phyloP scores from a whole-genome alignment of 1,140 invertebrate species.

The Drosophila rufa region DNA sequence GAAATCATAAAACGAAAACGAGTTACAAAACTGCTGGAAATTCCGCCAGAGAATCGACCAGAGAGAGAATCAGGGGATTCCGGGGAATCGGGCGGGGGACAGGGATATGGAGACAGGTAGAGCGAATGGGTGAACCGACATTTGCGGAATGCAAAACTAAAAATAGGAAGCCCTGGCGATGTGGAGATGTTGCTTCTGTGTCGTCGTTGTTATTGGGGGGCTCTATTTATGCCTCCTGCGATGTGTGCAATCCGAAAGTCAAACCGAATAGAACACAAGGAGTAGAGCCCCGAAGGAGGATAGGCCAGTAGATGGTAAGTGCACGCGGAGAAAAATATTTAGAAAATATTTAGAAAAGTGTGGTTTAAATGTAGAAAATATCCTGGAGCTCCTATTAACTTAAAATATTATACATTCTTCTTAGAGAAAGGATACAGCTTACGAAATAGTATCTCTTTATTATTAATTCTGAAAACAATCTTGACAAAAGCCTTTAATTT shows the following conservation, averaged over 20 bases:
- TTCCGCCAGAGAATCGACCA: conserved; percentile 49
- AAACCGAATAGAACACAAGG: conserved; percentile 41
- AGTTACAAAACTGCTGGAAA: conserved; percentile 79
- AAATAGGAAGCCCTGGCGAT: conserved; percentile 51
- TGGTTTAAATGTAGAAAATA: neutral
- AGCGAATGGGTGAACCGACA: conserved; percentile 53
- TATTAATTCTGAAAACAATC: too few relatives aligned
- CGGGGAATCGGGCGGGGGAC: neutral
- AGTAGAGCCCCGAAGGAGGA: conserved; percentile 14
- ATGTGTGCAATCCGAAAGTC: conserved; percentile 50
- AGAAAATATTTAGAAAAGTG: too few relatives aligned
- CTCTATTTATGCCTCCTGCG: conserved; percentile 74
- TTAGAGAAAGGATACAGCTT: too few relatives aligned
- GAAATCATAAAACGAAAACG: conserved; percentile 82
- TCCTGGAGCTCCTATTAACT: neutral
- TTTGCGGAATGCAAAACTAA: conserved; percentile 64
- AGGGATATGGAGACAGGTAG: conserved; percentile 10
- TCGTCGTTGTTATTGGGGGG: conserved; percentile 29
- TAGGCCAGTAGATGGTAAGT: conserved; percentile 20
- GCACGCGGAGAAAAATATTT: neutral
- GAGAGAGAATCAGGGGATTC: conserved; percentile 16
- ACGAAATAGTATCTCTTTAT: too few relatives aligned
- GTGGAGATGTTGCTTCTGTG: conserved; percentile 43
- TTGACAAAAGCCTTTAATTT: too few relatives aligned
- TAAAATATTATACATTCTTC: too few relatives aligned